Evolutionary conservation across 2,888 invertebrate species (phyloP), one percentile per base, ranked within the genome.

Genomic region (Cactoblastis cactorum): DNA sequence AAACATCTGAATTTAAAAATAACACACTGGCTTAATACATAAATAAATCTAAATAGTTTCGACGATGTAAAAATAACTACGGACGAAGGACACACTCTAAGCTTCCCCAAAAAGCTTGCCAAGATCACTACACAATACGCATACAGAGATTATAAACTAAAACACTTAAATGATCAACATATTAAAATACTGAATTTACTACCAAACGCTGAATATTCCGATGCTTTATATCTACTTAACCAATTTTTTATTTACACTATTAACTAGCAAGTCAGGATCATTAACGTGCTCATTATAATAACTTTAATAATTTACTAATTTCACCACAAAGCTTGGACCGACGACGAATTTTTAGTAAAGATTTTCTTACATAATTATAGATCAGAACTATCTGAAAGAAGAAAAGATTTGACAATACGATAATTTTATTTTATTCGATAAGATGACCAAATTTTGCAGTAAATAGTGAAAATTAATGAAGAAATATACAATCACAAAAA

Each of bases 201-300:
- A 74, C 71, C 63, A 75, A 79, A 79, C 77, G 79, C 75, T 69
- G 70, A 78, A 74, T 77, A 80, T 78, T 75, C 74, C 77, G 77
- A 76, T 71, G 69, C 67, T 76, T 73, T 65, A 65, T 59, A 74
- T 73, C 74, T 77, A 80, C 80, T 79, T 74, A 71, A 72, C 67
- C 65, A 66, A 71, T 77, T 75, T 77, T 84, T 70, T 82, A 85
- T 85, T 63, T 85, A 88, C 85, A 84, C 74, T 77, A 82, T 56
- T 69, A 71, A 63, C 73, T 77, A 78, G 61, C 62, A 69, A 74
- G 75, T 84, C 83, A 83, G 83, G 78, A 85, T 80, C 71, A 78
- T 73, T 68, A 73, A 83, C 74, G 76, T 80, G 85, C 83, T 88
- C 87, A 86, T 84, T 84, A 83, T 80, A n/a, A n/a, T n/a, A 81